Percentiles rank a stretch among this genome's conserved stretches.
These are phyloP conservation scores for Paratilapia polleni DNA, from an alignment of 2,113 vertebrate species.

Conservation along the genomic window DNA sequence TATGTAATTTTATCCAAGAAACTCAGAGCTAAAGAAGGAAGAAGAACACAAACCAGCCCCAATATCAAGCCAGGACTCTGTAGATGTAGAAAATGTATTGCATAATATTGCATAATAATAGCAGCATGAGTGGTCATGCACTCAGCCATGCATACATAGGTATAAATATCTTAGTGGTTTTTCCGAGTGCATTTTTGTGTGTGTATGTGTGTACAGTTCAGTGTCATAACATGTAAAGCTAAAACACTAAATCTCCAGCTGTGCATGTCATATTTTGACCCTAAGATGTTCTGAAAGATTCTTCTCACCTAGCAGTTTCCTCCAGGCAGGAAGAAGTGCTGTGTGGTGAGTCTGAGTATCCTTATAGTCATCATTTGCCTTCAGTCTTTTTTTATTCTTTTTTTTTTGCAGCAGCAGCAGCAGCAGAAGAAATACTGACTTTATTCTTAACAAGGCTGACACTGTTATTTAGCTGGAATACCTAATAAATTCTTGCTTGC, in stretches of 20 bases:
- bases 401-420: too few relatives aligned
- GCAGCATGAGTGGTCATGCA: neutral
- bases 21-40: neutral
- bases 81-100: neutral
- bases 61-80: neutral
- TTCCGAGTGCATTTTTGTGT: neutral
- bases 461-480: neutral
- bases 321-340: neutral
- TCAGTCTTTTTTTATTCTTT: neutral
- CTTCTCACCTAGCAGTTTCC: constrained; percentile 36
- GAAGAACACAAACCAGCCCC: neutral
- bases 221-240: constrained; percentile 22
- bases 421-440: neutral
- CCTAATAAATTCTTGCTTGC: too few relatives aligned
- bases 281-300: constrained; percentile 43
- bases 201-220: neutral
- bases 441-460: neutral
- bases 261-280: constrained; percentile 31
- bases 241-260: constrained; percentile 22
- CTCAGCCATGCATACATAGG: neutral
- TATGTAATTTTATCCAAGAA: too few relatives aligned
- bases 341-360: neutral
- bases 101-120: neutral
- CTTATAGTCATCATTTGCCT: neutral
- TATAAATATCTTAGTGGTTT: neutral